phyloP scores from a whole-genome alignment of 2,888 invertebrate genomes.

The Hirtodrosophila cameraria region DNA sequence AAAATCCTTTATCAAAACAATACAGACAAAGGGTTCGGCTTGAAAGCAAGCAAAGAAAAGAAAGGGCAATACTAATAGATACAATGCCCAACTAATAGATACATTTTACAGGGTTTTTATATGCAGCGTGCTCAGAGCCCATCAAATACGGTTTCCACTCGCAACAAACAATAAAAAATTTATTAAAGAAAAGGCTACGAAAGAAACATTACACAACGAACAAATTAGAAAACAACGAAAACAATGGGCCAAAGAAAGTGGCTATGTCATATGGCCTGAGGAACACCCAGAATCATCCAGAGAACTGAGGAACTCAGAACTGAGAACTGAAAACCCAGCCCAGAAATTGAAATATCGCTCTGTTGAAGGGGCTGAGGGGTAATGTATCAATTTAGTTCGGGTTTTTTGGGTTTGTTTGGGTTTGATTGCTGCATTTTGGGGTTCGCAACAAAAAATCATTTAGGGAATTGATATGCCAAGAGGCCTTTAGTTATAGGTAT shows the following conservation, averaged over 20 bases:
- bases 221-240: slow-evolving; percentile 64
- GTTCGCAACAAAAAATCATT: slow-evolving; percentile 61
- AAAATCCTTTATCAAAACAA: slow-evolving; percentile 79
- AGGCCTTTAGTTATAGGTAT: slow-evolving; percentile 9
- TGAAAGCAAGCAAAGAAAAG: slow-evolving; percentile 18
- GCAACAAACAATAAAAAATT: slow-evolving; percentile 78
- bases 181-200: slow-evolving; percentile 74
- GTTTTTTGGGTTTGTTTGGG: slow-evolving; percentile 35
- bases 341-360: slow-evolving; percentile 65
- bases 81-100: slow-evolving; percentile 68
- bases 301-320: slow-evolving; percentile 4
- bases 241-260: slow-evolving; percentile 64
- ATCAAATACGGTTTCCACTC: slow-evolving; percentile 59
- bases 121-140: slow-evolving; percentile 69
- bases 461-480: slow-evolving; percentile 70
- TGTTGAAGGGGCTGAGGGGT: slow-evolving; percentile 34
- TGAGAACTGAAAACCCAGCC: slow-evolving; percentile 20
- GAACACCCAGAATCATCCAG: slow-evolving; percentile 72
- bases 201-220: slow-evolving; percentile 70
- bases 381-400: slow-evolving; percentile 74
- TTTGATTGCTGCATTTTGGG: slow-evolving; percentile 67
- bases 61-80: slow-evolving; percentile 64
- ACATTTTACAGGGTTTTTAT: slow-evolving; percentile 68
- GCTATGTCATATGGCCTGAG: slow-evolving; percentile 71
- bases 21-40: slow-evolving; percentile 49